Base-by-base conservation (phyloP, 2,797 vertebrate genomes). In the Podargus strigoides region DNA sequence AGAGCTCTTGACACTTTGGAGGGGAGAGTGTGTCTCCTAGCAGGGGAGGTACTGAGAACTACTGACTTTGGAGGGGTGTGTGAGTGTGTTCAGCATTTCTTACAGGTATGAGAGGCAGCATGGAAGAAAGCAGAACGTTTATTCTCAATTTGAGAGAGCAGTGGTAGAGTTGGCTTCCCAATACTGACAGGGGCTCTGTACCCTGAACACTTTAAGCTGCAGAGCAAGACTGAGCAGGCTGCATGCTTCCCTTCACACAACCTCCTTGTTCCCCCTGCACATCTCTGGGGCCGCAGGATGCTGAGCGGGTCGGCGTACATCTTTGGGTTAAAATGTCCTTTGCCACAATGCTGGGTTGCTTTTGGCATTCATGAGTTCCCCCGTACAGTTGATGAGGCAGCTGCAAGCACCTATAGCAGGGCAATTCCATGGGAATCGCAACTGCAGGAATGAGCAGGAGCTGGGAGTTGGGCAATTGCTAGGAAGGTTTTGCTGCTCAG, bases 351-450 rank as follows among this genome's bases (percentile, higher is more conserved):
- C 6, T 32, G 24, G 28, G 23, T 68, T 82, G 36, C 44, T 77
- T 79, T 66, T 59, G 58, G 28, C 7, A 12, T 39, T 59, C 20
- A 13, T 56, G 27, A 13, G 23, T 46, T 85, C 34, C 39, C 37
- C 34, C 5, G 5, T 76, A 10, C 30, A 21, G n/a, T 46, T 74
- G 36, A 9, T 58, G 36, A 52, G 14, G 36, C 20, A 73, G 55
- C 55, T 32, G 42, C 13, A 26, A 37, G 60, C 55, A 53, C 16
- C 44, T 39, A 2, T 6, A 46, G 49, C 53, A 58, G n/a, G 17
- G n/a, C 1, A 0, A 20, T 19, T 34, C 0, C 1, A 3, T 19
- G 8, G 44, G 19, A 16, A 4, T 42, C 14, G 9, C 32, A 68
- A 10, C 46, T 59, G 39, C 58, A 59, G 44, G 56, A 75, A 41